Evolutionary conservation across 2,888 invertebrate species (phyloP).

Genomic region (Hypolimnas misippus): DNA sequence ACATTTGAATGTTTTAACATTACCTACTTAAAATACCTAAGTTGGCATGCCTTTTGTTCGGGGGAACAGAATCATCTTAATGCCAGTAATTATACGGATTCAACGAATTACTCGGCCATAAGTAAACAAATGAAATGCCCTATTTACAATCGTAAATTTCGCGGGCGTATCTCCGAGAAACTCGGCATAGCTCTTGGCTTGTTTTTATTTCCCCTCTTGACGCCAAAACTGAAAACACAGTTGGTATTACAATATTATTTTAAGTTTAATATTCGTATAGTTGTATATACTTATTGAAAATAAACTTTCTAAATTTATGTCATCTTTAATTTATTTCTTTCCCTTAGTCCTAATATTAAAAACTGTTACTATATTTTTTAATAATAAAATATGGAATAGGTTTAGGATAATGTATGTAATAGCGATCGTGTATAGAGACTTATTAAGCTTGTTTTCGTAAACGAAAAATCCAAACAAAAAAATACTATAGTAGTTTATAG

Average conservation of each 20-base stretch:
- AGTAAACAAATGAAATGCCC: conserved; percentile 80
- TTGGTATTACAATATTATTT: conserved; percentile 13
- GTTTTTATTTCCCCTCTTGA: conserved; percentile 33
- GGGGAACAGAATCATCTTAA: conserved; percentile 81
- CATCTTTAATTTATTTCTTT: no score
- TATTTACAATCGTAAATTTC: conserved; percentile 82
- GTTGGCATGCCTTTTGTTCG: conserved; percentile 54
- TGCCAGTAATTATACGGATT: conserved; percentile 84
- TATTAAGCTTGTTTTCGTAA: no score
- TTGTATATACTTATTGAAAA: background rate
- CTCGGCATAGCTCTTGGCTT: conserved; percentile 21
- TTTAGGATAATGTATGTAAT: no score
- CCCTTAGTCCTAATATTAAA: no score
- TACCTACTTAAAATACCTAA: conserved; percentile 62
- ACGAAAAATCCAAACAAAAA: no score
- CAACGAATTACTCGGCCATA: conserved; percentile 82
- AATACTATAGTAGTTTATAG: no score
- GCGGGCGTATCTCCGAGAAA: conserved; percentile 45
- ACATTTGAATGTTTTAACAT: conserved; percentile 82
- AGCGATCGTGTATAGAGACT: no score
- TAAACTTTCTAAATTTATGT: background rate
- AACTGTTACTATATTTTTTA: no score
- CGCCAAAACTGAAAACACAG: conserved; percentile 5
- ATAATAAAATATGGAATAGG: no score
- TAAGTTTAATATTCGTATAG: background rate